Base-by-base conservation (phyloP, 2,888 invertebrate genomes). In the Conomelus anceps region DNA sequence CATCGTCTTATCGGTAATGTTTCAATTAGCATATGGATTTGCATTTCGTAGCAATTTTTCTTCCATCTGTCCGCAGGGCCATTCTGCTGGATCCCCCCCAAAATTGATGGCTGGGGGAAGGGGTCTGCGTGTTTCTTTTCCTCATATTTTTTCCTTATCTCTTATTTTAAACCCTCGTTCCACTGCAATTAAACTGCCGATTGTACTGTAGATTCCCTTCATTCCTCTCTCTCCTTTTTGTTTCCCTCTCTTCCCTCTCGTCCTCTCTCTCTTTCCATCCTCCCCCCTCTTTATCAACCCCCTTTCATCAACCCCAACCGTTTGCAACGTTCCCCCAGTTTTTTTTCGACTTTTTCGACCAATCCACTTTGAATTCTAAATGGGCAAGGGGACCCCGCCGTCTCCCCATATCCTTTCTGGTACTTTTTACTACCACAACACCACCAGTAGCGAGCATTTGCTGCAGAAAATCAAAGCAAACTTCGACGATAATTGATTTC, bases 221-320 rank as follows among this genome's bases (percentile, higher is more conserved):
- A 23, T 20, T 4, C 87, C 87, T 23, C 23, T 6, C 24, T 4
- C 24, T 17, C 88, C n/a, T 34, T 17, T 34, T 17, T 34, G 11
- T 3, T 34, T n/a, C 63, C n/a, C 7, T n/a, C n/a, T 63, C 13
- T 41, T 17, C 41, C 7, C 3, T 20, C 17, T 41, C 41, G 7
- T 41, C 17, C 41, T 3, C 63, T 63, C n/a, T 7, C n/a, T 63
- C n/a, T 63, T n/a, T 63, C n/a, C n/a, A 3, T 63, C n/a, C n/a
- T n/a, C n/a, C n/a, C n/a, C 7, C 13, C 63, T 63, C n/a, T 20
- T 63, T n/a, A n/a, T n/a, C n/a, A n/a, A n/a, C n/a, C n/a, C 63
- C 63, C 63, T 63, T 22, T 20, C 41, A 88, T 23, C 89, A 23
- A 84, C 23, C 29, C 89, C 89, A 89, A 23, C 63, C 63, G n/a